Base-by-base conservation (phyloP, 2,888 invertebrate species). In the Caenorhabditis sp. region DNA sequence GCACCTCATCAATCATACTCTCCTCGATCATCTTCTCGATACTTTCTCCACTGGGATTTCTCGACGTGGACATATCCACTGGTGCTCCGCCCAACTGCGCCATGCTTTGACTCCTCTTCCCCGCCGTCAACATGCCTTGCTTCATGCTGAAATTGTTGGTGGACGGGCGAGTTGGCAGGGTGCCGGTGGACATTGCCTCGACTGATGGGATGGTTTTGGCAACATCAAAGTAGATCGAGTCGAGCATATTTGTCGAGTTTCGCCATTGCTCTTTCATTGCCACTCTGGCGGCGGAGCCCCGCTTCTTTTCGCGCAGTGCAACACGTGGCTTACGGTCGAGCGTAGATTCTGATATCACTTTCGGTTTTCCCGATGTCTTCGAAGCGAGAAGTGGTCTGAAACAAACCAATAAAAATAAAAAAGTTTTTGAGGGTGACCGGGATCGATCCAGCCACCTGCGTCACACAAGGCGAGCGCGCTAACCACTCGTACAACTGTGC, bases 181-280 rank as follows among this genome's bases (percentile, higher is more conserved):
- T 72, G 20, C 62, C 71, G 0, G 74, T 77, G 0, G 81, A 81
- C 77, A 81, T 77, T 49, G 84, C 82, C 43, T 87, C 86, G 4
- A 85, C 82, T 0, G 86, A 83, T 10, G 86, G 86, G 38, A 86
- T 86, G 1, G 78, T 80, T 65, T 84, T 84, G 26, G 82, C 79
- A 14, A 86, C 69, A 59, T 86, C 86, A 17, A 83, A 74, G 68
- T 87, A 86, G 31, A 85, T 82, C 21, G 76, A 75, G 63, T 86
- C 86, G 25, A 86, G 63, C 54, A 86, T 76, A 53, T 80, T 83
- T 10, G 86, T 85, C 5, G 86, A 87, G 4, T 84, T 84, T 21
- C 86, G 69, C 86, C 86, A 86, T 65, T 81, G 81, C 27, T 85
- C 80, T 63, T 82, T 83, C 78, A 75, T 75, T 1, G 80, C 80